Base-by-base conservation (phyloP, 1,140 invertebrate genomes). In the Calosoma granatense region DNA sequence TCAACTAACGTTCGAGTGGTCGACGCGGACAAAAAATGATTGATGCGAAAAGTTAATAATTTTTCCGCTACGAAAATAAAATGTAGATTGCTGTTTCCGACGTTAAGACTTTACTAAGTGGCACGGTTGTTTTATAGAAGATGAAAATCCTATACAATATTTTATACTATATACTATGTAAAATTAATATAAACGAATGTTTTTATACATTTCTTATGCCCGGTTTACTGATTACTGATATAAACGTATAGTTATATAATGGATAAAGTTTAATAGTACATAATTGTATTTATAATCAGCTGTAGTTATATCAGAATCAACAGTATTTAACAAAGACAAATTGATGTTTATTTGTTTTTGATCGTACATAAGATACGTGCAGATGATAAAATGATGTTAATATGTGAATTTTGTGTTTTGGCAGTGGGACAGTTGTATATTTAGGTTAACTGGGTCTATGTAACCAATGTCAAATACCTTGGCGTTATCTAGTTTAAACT, bases 31-130 rank as follows among this genome's bases (percentile, higher is more conserved):
- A 47, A 47, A 17, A 12, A 47, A 47, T 47, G 41, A 47, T 47
- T 47, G 41, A 47, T 47, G 41, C 4, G 17, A 11, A 47, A 47
- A 47, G 41, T 47, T 47, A 47, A 47, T 47, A 9, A 47, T 47
- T 47, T 47, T 47, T 47, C 26, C 26, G n/a, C 26, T 9, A 36
- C 26, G n/a, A 36, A 36, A 47, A 47, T 17, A 47, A 12, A 47
- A 47, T 47, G 6, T 47, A 11, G 41, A 47, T 47, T 47, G 41
- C 41, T 6, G n/a, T n/a, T n/a, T n/a, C n/a, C n/a, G n/a, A n/a
- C n/a, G n/a, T n/a, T n/a, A n/a, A n/a, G n/a, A n/a, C n/a, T 30
- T 30, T 30, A 30, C 4, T 30, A 6, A 4, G 26, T 30, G 14
- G 26, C 26, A 30, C 6, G 26, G 26, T 30, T 30, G 14, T 30